phyloP scores from a whole-genome alignment of 2,888 invertebrate species.

The Hyles lineata region DNA sequence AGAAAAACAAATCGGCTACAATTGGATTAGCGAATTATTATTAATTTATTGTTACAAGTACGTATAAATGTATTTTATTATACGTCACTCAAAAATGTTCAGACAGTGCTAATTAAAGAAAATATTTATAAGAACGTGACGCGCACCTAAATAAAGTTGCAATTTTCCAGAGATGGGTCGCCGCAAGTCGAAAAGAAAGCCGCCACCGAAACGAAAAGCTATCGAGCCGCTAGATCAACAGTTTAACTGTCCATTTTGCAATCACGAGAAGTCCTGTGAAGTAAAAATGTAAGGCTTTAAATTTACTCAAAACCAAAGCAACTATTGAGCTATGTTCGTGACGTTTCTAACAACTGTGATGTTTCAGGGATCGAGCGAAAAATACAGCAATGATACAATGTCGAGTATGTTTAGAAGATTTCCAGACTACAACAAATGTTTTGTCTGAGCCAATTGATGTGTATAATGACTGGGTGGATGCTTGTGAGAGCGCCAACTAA shows the following conservation, averaged over 20 bases:
- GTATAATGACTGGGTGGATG: conserved; percentile 99
- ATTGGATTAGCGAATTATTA: neutral
- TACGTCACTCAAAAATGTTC: too few relatives aligned
- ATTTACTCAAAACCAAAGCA: neutral
- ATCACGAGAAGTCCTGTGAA: conserved; percentile 99
- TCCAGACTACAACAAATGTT: conserved; percentile 97
- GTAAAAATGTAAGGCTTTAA: conserved; percentile 94
- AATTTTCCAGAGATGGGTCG: conserved; percentile 91
- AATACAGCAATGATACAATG: conserved; percentile 98
- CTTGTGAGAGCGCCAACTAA: conserved; percentile 95
- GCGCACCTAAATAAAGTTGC: neutral
- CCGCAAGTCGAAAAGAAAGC: conserved; percentile 98
- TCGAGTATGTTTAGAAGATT: conserved; percentile 97
- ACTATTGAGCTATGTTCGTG: neutral
- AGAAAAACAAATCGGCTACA: conserved; percentile 1
- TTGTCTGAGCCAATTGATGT: conserved; percentile 99
- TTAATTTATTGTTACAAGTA: neutral
- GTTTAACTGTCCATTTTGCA: conserved; percentile 99
- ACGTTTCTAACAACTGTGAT: neutral
- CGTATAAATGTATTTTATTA: neutral
- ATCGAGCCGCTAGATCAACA: conserved; percentile 97
- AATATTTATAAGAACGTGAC: neutral
- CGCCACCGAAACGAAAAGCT: conserved; percentile 96
- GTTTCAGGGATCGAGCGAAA: conserved; percentile 95
- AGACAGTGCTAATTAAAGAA: neutral